Percentiles rank a stretch among this genome's conserved stretches.
phyloP scores from a whole-genome alignment of 2,113 vertebrate genomes.

The Pelecanus crispus region DNA sequence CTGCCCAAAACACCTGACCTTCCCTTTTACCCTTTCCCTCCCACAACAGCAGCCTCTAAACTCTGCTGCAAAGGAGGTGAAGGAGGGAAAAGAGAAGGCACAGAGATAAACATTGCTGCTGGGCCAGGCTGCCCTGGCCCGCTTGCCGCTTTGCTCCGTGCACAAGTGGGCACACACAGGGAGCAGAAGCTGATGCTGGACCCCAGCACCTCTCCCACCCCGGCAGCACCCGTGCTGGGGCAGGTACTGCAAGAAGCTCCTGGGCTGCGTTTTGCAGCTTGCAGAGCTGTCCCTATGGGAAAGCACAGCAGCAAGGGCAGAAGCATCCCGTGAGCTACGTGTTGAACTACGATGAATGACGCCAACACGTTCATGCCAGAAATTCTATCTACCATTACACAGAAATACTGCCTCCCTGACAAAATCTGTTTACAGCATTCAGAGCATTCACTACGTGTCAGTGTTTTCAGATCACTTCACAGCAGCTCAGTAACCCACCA shows the following conservation, averaged over 20 bases:
- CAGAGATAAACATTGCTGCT: not conserved
- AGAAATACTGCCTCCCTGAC: not conserved
- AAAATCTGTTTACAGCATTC: not conserved
- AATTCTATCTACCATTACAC: not conserved
- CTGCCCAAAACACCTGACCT: not conserved
- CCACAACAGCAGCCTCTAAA: not conserved
- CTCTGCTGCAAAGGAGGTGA: not conserved
- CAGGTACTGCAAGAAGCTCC: not conserved
- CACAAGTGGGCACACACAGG: not conserved
- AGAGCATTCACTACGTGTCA: not conserved
- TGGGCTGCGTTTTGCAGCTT: not conserved
- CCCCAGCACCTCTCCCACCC: not conserved
- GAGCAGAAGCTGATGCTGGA: not conserved
- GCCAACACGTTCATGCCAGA: accelerated
- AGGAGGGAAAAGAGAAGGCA: not conserved
- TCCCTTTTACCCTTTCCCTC: not conserved
- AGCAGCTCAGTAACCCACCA: not conserved
- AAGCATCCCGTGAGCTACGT: accelerated
- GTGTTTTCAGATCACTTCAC: not conserved
- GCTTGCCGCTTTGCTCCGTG: accelerated
- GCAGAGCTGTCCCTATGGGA: not conserved
- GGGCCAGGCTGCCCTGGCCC: not conserved
- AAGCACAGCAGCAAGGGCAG: not conserved
- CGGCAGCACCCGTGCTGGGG: not conserved
- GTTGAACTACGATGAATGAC: not conserved